A percentile compares a stretch with the other conserved stretches of the same genome.
These are phyloP conservation scores for Bombus confusus DNA, from an alignment of 1,140 invertebrate species.

Conservation along the genomic window DNA sequence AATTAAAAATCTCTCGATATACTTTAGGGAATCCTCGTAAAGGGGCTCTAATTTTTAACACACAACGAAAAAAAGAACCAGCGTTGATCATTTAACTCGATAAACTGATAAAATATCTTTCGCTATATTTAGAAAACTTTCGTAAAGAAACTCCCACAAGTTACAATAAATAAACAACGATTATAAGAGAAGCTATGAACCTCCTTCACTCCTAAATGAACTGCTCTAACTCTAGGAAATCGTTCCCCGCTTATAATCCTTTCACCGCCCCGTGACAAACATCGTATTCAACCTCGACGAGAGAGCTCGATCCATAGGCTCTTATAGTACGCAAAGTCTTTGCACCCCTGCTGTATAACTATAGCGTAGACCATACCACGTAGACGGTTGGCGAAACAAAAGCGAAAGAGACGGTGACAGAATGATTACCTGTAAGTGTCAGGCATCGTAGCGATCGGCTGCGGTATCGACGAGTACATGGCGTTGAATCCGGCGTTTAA, in stretches of 20 bases:
- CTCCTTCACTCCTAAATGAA: background rate
- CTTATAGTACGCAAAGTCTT: background rate
- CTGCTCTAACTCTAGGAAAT: background rate
- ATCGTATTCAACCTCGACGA: background rate
- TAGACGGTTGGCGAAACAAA: background rate
- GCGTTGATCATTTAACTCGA: too few species aligned
- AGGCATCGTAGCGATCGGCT: slow-evolving; percentile 95
- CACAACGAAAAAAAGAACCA: too few species aligned
- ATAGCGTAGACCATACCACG: too few species aligned
- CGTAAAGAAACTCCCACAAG: too few species aligned
- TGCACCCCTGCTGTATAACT: background rate
- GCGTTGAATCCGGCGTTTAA: slow-evolving; percentile 95
- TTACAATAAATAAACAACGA: too few species aligned
- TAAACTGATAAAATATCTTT: too few species aligned
- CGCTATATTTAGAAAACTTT: too few species aligned
- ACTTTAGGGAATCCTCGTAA: too few species aligned
- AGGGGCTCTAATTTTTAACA: too few species aligned
- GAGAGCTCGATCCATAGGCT: background rate
- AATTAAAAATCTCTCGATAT: too few species aligned
- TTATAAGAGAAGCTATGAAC: background rate
- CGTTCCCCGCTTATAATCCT: background rate
- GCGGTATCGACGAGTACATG: slow-evolving; percentile 97
- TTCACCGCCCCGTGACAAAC: background rate
- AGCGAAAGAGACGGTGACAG: background rate
- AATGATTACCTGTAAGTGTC: slow-evolving; percentile 94